Percentiles rank a stretch among this genome's conserved stretches.
phyloP scores from a whole-genome alignment of 2,888 invertebrate species.

The Thalpophila matura region DNA sequence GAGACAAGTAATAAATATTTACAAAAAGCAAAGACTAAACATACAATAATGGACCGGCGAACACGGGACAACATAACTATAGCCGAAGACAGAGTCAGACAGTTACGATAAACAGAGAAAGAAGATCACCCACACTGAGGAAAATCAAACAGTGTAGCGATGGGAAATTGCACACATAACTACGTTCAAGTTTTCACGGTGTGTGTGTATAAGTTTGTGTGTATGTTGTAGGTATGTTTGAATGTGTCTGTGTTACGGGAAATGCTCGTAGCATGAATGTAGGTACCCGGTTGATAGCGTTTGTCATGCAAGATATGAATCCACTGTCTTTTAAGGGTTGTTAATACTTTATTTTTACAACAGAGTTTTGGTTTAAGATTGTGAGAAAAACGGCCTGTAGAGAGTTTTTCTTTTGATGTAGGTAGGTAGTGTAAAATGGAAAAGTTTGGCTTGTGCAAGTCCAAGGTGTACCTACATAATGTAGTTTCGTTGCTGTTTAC shows the following conservation, averaged over 20 bases:
- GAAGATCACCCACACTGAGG: slow-evolving; percentile 58
- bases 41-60: slow-evolving; percentile 82
- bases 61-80: slow-evolving; percentile 73
- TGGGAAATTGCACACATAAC: slow-evolving; percentile 66
- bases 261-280: slow-evolving; percentile 64
- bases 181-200: slow-evolving; percentile 30
- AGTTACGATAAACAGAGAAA: slow-evolving; percentile 66
- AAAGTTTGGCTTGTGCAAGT: slow-evolving; percentile 49
- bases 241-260: slow-evolving; percentile 66
- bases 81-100: slow-evolving; percentile 59
- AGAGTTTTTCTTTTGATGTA: slow-evolving; percentile 29
- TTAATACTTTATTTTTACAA: slow-evolving; percentile 65
- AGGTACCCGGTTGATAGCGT: slow-evolving; percentile 54
- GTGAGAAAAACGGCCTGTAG: slow-evolving; percentile 22
- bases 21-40: slow-evolving; percentile 77
- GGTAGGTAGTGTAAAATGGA: slow-evolving; percentile 59
- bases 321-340: slow-evolving; percentile 72
- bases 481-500: slow-evolving; percentile 26
- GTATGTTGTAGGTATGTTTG: slow-evolving; percentile 27
- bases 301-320: slow-evolving; percentile 73
- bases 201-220: slow-evolving; percentile 37
- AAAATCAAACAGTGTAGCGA: slow-evolving; percentile 47
- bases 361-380: slow-evolving; percentile 46
- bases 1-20: slow-evolving; percentile 70
- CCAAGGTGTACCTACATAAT: slow-evolving; percentile 62